Evolutionary conservation across 2,797 vertebrate genomes (phyloP).

Genomic region (Poliocrania exsul): DNA sequence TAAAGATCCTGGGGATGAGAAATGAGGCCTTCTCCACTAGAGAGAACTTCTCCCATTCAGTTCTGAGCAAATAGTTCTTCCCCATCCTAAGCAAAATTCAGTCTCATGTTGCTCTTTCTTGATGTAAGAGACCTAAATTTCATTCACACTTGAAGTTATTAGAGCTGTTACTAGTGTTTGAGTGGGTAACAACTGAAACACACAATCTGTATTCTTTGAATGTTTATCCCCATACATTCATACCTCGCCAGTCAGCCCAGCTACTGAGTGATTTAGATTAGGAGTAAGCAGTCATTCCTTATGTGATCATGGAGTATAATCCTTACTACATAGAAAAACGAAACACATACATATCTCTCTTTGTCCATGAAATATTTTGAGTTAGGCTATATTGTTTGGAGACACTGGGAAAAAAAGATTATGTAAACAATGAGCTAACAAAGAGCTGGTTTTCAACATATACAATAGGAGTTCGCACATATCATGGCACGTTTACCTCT

Average conservation of each 20-base stretch:
- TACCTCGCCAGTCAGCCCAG: not conserved
- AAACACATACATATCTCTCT: not conserved
- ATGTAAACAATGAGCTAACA: not conserved
- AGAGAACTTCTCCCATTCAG: not conserved
- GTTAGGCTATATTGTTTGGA: not conserved
- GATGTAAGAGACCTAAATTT: not conserved
- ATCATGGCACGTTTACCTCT: not conserved
- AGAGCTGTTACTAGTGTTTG: not conserved
- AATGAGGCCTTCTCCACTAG: not conserved
- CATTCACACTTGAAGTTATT: not conserved
- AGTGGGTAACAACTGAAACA: not conserved
- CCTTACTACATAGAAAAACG: not conserved
- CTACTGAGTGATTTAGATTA: not conserved
- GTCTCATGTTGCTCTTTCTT: not conserved
- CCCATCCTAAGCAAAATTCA: not conserved
- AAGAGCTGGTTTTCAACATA: not conserved
- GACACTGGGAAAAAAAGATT: not conserved
- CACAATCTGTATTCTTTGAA: not conserved
- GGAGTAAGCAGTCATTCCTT: not conserved
- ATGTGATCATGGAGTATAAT: not conserved
- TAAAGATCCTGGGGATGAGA: not conserved
- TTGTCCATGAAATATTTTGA: not conserved
- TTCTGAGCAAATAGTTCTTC: not conserved
- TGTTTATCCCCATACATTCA: not conserved
- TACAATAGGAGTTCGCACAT: not conserved